phyloP scores from a whole-genome alignment of 2,797 vertebrate genomes.

The Danio jaintianensis region DNA sequence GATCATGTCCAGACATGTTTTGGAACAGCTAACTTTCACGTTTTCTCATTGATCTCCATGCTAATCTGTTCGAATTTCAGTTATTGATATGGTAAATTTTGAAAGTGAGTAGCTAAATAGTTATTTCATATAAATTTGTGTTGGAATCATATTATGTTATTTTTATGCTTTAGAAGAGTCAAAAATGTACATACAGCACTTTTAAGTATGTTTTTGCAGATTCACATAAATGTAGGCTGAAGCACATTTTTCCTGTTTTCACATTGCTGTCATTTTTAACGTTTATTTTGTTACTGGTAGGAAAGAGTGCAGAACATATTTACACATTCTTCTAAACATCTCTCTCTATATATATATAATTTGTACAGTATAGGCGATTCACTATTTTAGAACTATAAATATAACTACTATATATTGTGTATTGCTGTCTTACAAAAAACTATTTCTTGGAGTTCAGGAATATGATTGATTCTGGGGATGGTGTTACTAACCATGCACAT shows the following conservation, averaged over 20 bases:
- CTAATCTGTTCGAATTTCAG: not conserved
- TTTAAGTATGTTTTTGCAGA: no score
- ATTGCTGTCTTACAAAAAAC: not conserved
- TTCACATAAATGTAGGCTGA: no score
- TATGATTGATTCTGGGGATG: not conserved
- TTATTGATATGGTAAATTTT: not conserved
- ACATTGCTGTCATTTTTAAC: no score
- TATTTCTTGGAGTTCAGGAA: conserved; percentile 5
- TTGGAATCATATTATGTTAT: no score
- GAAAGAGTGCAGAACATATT: no score
- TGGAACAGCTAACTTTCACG: not conserved
- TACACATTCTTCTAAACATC: no score
- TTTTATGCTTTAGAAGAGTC: no score
- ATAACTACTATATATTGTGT: not conserved
- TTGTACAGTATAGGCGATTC: no score
- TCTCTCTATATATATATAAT: no score
- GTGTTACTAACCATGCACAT: not conserved
- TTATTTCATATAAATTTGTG: not conserved
- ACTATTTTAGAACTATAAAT: not conserved
- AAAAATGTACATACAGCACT: no score
- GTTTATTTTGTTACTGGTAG: no score
- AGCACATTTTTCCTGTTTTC: no score
- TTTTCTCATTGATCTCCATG: not conserved
- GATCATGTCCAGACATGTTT: not conserved
- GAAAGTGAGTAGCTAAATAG: not conserved